Conservation (phyloP, 1,140 invertebrate species). For the Aporrectodea caliginosa region DNA sequence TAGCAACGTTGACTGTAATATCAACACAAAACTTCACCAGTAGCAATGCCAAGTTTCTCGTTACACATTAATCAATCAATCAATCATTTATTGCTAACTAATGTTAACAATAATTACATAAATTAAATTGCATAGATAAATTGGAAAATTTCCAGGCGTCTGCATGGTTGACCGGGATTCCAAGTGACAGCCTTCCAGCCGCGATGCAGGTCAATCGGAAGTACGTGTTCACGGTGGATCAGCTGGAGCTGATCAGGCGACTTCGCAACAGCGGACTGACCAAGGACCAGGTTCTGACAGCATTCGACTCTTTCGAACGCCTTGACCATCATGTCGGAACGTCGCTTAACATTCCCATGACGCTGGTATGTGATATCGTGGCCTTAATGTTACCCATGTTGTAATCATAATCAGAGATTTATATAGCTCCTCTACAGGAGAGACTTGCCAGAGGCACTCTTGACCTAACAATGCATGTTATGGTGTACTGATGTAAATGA, state of each 20-base stretch:
- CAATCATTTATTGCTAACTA: too few species aligned
- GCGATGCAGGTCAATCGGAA: background rate
- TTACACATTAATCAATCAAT: too few species aligned
- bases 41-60: too few species aligned
- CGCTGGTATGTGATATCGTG: constrained; percentile 4
- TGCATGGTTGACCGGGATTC: background rate
- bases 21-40: too few species aligned
- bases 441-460: too few species aligned
- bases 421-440: too few species aligned
- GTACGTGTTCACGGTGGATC: constrained; percentile 51
- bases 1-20: too few species aligned
- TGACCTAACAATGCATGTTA: too few species aligned
- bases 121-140: too few species aligned
- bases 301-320: constrained; percentile 53
- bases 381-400: background rate
- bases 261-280: constrained; percentile 54
- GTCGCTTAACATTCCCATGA: constrained; percentile 29
- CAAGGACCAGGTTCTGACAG: constrained; percentile 53
- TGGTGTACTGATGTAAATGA: too few species aligned
- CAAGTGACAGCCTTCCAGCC: background rate
- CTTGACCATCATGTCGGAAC: constrained; percentile 45
- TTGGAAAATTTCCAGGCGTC: background rate
- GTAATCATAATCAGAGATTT: too few species aligned
- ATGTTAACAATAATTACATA: too few species aligned
- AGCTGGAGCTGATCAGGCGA: constrained; percentile 54